Evolutionary conservation across 2,797 vertebrate species (phyloP).

Genomic region (Labroides dimidiatus): DNA sequence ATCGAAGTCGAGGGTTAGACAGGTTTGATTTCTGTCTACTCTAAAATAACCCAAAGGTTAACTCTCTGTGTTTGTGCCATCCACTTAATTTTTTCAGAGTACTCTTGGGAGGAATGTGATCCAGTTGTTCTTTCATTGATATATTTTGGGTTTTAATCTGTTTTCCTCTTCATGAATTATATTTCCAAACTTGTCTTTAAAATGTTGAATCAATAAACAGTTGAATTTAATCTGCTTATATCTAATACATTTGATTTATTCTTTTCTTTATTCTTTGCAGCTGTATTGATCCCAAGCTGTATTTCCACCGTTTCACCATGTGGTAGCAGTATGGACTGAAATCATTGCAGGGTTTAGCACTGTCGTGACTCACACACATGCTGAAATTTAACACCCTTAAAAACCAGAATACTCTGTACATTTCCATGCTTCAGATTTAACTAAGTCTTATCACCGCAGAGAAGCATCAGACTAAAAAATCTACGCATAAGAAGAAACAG

Average conservation of each 20-base stretch:
- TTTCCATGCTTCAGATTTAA: neutral
- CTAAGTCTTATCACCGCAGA: neutral
- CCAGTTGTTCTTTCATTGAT: conserved; percentile 11
- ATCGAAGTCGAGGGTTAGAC: conserved; percentile 29
- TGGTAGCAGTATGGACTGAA: conserved; percentile 52
- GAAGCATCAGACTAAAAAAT: neutral
- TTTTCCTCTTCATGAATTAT: conserved; percentile 24
- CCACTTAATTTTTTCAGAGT: conserved; percentile 1
- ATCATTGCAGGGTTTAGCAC: neutral
- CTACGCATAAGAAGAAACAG: neutral
- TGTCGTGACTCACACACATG: neutral
- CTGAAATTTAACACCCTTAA: conserved; percentile 4
- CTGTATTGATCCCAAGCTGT: conserved; percentile 25
- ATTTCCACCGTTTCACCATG: conserved; percentile 51
- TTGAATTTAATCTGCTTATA: conserved; percentile 18
- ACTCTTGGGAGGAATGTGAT: conserved; percentile 9
- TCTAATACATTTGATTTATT: neutral
- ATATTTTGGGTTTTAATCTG: conserved; percentile 8
- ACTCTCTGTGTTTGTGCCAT: conserved; percentile 55
- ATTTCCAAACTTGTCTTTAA: conserved; percentile 8
- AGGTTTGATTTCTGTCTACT: conserved; percentile 16
- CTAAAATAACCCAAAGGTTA: conserved; percentile 1
- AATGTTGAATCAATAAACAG: conserved; percentile 68
- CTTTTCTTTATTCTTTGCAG: conserved; percentile 7
- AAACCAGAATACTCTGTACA: no score